Conservation (phyloP, 2,888 invertebrate species). For the Congeria kusceri region DNA sequence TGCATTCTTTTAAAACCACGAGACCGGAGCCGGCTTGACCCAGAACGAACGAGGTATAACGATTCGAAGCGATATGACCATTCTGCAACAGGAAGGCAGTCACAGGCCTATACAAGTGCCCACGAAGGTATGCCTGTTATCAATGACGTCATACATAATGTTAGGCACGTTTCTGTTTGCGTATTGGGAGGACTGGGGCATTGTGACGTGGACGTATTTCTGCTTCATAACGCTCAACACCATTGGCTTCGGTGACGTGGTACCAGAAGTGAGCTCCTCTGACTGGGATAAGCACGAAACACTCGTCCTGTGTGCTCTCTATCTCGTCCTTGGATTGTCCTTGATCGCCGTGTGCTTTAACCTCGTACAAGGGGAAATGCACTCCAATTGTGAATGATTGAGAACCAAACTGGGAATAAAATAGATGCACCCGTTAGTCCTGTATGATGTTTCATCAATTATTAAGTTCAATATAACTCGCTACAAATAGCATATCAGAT, state of each 20-base stretch:
- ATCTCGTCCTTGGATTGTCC: slow-evolving; percentile 85
- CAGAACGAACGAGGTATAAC: slow-evolving; percentile 76
- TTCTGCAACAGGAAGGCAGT: slow-evolving; percentile 70
- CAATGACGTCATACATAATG: slow-evolving; percentile 84
- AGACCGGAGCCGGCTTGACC: slow-evolving; percentile 70
- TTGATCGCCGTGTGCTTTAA: slow-evolving; percentile 86
- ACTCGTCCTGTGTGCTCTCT: slow-evolving; percentile 83
- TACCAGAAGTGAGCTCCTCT: slow-evolving; percentile 77
- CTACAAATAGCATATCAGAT: too few species aligned
- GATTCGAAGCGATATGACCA: slow-evolving; percentile 59
- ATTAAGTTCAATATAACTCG: too few species aligned
- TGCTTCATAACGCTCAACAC: slow-evolving; percentile 85
- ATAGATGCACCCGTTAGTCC: slow-evolving; percentile 69
- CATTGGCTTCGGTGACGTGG: slow-evolving; percentile 85
- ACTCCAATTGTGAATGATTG: slow-evolving; percentile 84
- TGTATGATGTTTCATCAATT: not conserved
- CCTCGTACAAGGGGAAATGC: slow-evolving; percentile 86
- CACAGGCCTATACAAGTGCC: slow-evolving; percentile 83
- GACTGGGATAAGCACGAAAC: slow-evolving; percentile 81
- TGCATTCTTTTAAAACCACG: slow-evolving; percentile 77
- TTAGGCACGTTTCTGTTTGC: slow-evolving; percentile 84
- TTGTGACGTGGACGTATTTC: slow-evolving; percentile 83
- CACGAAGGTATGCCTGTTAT: slow-evolving; percentile 82
- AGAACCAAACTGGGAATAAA: slow-evolving; percentile 85
- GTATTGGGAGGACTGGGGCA: slow-evolving; percentile 84